A percentile compares a stretch with the other conserved stretches of the same genome.
Conservation (phyloP, 2,888 invertebrate species). For the Argyresthia albistria region DNA sequence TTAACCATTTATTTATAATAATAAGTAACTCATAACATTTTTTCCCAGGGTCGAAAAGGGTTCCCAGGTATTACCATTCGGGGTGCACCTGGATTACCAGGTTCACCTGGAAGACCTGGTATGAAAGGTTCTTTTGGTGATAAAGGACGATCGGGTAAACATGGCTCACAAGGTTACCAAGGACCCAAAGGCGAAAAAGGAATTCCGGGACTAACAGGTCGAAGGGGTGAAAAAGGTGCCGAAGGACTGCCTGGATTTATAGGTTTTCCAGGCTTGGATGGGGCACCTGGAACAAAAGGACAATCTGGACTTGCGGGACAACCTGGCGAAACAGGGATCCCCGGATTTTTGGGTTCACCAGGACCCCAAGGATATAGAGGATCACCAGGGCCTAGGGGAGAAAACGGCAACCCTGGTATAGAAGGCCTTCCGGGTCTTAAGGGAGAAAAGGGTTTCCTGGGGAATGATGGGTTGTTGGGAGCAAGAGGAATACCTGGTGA, state of each 20-base stretch:
- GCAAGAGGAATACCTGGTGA: conserved; percentile 73
- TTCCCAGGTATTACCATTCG: conserved; percentile 49
- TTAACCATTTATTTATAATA: too few species aligned
- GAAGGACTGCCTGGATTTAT: not conserved
- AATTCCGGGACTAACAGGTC: conserved; percentile 18
- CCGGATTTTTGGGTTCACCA: conserved; percentile 42
- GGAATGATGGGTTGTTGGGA: conserved; percentile 69
- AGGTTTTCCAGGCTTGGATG: conserved; percentile 7
- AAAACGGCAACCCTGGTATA: conserved; percentile 78
- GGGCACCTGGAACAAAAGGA: conserved; percentile 27
- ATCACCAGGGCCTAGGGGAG: conserved; percentile 52
- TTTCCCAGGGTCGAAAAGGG: conserved; percentile 55
- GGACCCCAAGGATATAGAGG: conserved; percentile 60
- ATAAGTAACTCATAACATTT: not conserved
- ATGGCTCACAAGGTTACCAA: conserved; percentile 46
- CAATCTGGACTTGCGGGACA: conserved; percentile 60
- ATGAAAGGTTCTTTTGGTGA: conserved; percentile 66
- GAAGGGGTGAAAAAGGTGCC: conserved; percentile 50
- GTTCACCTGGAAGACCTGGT: conserved; percentile 81
- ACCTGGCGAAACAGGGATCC: conserved; percentile 70
- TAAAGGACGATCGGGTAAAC: conserved; percentile 70
- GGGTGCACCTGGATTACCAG: conserved; percentile 79
- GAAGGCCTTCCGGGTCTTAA: conserved; percentile 71
- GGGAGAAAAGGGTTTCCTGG: conserved; percentile 43
- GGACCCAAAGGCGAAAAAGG: conserved; percentile 48